Base-by-base conservation (phyloP, 2,888 invertebrate genomes). In the Agonopterix arenella region DNA sequence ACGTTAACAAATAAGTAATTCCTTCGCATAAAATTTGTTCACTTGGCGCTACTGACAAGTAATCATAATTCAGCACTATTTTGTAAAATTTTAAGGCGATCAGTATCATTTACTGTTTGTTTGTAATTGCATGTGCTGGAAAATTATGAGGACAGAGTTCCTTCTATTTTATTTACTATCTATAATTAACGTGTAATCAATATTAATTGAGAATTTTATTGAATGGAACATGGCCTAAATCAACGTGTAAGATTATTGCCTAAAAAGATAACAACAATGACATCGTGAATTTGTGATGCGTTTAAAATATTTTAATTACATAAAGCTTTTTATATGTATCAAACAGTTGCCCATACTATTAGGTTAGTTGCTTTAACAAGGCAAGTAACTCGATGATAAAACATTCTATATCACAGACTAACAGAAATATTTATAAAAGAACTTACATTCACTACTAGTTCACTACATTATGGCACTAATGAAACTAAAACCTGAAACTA, bases 381-480 rank as follows among this genome's bases (percentile, higher is more conserved):
- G 80, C 82, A 76, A 79, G 73, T 68, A 55, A 68, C 72, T 81
- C 75, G 71, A 74, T 78, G 73, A 75, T 69, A 63, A 71, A 77
- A 73, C 72, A 72, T 72, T 67, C 70, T 66, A 78, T 86, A 88
- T 88, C 89, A 88, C 88, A 88, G 89, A 82, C 85, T 84, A 88
- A 84, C 77, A 70, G 76, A 86, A 85, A 70, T 65, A 75, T 75
- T 71, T 64, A 70, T 62, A 70, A 62, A 64, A 74, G 60, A 73
- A 73, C 75, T 72, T 76, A 80, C 68, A 73, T 70, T 71, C 75
- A 77, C 81, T 88, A 43, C 43, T 43, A 43, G 43, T 43, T 13
- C 43, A 11, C 84, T 78, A 69, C 64, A 70, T 69, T 84, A 86
- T 88, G 88, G 88, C 88, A 88, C 88, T 85, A 84, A 73, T 65